Base-by-base conservation (phyloP, 2,888 invertebrate genomes). In the Caenorhabditis sulstoni region DNA sequence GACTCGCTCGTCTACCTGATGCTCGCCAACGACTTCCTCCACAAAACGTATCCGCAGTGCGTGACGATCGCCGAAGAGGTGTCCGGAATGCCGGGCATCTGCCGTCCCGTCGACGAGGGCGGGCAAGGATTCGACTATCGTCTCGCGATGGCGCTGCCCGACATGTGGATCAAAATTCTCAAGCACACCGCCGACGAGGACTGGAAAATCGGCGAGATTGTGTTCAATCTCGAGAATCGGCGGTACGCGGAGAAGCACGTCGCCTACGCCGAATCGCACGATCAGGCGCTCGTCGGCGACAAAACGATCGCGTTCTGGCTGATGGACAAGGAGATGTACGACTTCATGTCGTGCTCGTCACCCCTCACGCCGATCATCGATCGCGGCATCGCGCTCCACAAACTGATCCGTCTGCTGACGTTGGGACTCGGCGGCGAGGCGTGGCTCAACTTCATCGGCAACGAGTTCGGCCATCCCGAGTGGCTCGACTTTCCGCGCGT, bases 401-500 rank as follows among this genome's bases (percentile, higher is more conserved):
- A 99, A 92, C 94, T 98, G 93, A 97, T 99, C 85, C 93, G 97
- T 1, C 93, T 99, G 66, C 93, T 99, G 83, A 98, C 98, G 0
- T 95, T 97, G 91, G 93, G 94, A 3, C 92, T 99, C 7, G 99
- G 97, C 14, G 79, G 79, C 29, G 79, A 79, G 50, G 79, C 79
- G 3, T 79, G 79, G 79, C 62, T 79, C 37, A 75, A 79, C 58
- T 78, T 67, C 70, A 77, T 89, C 95, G 95, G 95, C 50, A 99
- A 99, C 91, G 99, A 99, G 91, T 99, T 99, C 91, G 99, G 99
- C 0, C 99, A 99, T 92, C 99, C 99, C 0, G 99, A 99, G 91
- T 99, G 99, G 99, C 92, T 99, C 84, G 99, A 99, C 92, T 99
- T 99, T 91, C 99, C 99, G 0, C 93, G 99, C 39, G 93, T 93